Percentiles rank a stretch among this genome's conserved stretches.
These are phyloP conservation scores for Uropsilus gracilis DNA, from an alignment of 2,113 vertebrate species.

Conservation along the genomic window DNA sequence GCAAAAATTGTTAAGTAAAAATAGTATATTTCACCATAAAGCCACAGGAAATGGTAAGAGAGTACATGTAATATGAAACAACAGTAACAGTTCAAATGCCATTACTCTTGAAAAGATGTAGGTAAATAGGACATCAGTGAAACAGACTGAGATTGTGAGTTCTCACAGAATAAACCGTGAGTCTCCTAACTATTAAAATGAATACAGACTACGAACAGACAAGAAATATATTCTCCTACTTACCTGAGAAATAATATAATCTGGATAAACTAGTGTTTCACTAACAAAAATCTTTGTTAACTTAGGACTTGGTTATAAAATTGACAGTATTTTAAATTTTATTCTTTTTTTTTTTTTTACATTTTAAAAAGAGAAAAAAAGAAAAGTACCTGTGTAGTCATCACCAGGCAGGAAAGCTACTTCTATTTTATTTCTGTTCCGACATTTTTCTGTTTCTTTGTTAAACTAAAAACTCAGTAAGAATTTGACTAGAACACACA, in stretches of 20 bases:
- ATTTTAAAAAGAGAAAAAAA: too few relatives aligned
- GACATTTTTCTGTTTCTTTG: background rate
- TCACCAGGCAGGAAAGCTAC: background rate
- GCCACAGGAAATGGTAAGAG: slow-evolving; percentile 49
- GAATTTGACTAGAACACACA: background rate
- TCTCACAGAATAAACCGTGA: background rate
- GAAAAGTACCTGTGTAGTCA: too few relatives aligned
- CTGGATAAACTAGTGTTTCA: background rate
- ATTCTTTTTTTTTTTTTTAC: background rate
- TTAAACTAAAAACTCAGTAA: slow-evolving; percentile 1
- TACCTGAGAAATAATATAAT: background rate
- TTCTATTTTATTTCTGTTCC: background rate
- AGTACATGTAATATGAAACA: background rate
- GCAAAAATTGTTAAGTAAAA: background rate
- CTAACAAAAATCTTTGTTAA: slow-evolving; percentile 3
- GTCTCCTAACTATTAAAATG: background rate
- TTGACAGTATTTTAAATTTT: background rate
- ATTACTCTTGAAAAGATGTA: background rate
- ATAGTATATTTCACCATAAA: background rate
- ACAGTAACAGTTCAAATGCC: background rate
- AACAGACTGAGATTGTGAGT: background rate
- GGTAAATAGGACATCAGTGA: background rate
- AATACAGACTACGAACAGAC: background rate
- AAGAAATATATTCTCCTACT: slow-evolving; percentile 12
- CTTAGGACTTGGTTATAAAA: slow-evolving; percentile 5